phyloP scores from a whole-genome alignment of 2,797 vertebrate genomes.

The Lophius americanus region DNA sequence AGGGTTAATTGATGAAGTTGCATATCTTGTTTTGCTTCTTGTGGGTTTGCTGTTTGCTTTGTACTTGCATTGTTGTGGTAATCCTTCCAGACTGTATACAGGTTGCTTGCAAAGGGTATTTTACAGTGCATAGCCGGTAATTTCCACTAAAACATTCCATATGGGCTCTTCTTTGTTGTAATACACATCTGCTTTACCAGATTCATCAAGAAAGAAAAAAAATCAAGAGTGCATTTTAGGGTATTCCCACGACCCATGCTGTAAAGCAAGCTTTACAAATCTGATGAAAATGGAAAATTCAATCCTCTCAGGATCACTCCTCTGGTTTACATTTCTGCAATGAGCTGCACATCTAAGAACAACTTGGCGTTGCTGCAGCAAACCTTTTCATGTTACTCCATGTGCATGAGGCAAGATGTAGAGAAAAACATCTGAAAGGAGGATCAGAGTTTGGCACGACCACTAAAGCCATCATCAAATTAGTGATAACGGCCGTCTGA shows the following conservation, averaged over 20 bases:
- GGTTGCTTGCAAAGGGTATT: slow-evolving; percentile 36
- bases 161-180: slow-evolving; percentile 41
- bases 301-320: slow-evolving; percentile 16
- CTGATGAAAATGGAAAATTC: slow-evolving; percentile 32
- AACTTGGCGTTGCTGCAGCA: slow-evolving; percentile 1
- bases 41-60: slow-evolving; percentile 5
- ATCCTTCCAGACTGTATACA: slow-evolving; percentile 29
- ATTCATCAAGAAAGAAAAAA: slow-evolving; percentile 24
- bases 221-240: slow-evolving; percentile 28
- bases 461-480: slow-evolving; percentile 38
- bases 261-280: slow-evolving; percentile 33
- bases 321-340: slow-evolving; percentile 13
- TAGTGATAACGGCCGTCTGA: slow-evolving; percentile 33
- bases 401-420: background rate
- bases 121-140: slow-evolving; percentile 23
- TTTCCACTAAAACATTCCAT: slow-evolving; percentile 51
- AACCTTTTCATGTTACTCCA: slow-evolving; percentile 9
- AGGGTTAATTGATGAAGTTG: background rate
- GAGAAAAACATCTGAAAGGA: slow-evolving; percentile 34
- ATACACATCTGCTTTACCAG: slow-evolving; percentile 43
- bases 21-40: slow-evolving; percentile 9
- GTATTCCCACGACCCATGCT: slow-evolving; percentile 22
- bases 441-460: slow-evolving; percentile 40
- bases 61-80: slow-evolving; percentile 24
- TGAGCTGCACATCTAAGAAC: slow-evolving; percentile 7